A percentile compares a stretch with the other conserved stretches of the same genome.
These are phyloP conservation scores for Gorsachius goisagi DNA, from an alignment of 2,113 vertebrate species.

Conservation along the genomic window DNA sequence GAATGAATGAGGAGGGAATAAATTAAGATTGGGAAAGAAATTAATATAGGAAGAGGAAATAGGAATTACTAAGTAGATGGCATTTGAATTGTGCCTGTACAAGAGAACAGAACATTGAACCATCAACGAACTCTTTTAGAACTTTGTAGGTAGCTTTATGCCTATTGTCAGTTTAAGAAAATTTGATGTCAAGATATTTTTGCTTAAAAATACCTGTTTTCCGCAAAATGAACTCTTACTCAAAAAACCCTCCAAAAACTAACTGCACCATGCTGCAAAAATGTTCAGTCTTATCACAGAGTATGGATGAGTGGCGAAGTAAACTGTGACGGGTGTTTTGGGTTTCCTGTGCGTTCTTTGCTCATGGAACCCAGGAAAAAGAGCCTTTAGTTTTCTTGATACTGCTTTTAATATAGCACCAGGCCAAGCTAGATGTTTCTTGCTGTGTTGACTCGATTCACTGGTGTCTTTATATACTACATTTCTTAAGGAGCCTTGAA, in stretches of 20 bases:
- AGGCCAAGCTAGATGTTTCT: neutral
- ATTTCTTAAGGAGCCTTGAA: neutral
- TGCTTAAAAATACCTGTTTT: neutral
- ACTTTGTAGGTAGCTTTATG: neutral
- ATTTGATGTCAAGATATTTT: neutral
- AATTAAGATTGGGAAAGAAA: neutral
- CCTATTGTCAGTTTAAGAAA: neutral
- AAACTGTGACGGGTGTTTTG: neutral
- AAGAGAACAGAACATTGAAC: neutral
- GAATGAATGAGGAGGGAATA: neutral
- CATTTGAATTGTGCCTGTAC: neutral
- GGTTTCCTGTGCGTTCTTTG: neutral
- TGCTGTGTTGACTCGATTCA: neutral
- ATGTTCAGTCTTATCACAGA: neutral
- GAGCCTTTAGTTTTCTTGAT: neutral
- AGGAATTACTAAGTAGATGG: neutral
- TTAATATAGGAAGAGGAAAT: neutral
- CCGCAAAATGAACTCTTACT: neutral
- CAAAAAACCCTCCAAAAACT: neutral
- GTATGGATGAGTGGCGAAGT: neutral
- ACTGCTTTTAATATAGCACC: neutral
- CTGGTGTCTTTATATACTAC: neutral
- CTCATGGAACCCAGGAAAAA: neutral
- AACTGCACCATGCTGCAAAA: neutral
- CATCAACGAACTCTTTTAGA: neutral